phyloP scores from a whole-genome alignment of 1,140 invertebrate genomes.

The Tetragonula clypearis region DNA sequence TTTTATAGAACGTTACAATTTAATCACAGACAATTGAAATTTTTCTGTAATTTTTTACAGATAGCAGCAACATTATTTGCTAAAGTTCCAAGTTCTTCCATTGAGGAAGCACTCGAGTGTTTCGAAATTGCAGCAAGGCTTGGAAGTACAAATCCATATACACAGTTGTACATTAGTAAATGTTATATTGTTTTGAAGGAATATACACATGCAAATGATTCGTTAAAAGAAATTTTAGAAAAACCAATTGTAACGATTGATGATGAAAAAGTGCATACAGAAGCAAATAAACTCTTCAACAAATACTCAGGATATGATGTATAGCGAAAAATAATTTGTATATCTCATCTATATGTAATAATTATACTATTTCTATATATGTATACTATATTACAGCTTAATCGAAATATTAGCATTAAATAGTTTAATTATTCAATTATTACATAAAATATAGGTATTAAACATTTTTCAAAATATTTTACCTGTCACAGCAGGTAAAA shows the following conservation, averaged over 20 bases:
- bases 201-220: constrained; percentile 83
- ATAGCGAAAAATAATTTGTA: constrained; percentile 53
- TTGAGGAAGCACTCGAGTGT: constrained; percentile 86
- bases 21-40: neutral
- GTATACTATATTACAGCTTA: constrained; percentile 11
- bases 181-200: constrained; percentile 84
- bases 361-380: neutral
- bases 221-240: constrained; percentile 82
- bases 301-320: constrained; percentile 72
- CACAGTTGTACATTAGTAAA: constrained; percentile 87
- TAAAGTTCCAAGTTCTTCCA: constrained; percentile 85
- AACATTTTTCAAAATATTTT: constrained; percentile 4
- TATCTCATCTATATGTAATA: constrained; percentile 21
- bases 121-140: constrained; percentile 86
- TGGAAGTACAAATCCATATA: constrained; percentile 86
- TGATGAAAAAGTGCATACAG: constrained; percentile 76
- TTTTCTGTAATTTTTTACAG: constrained; percentile 50
- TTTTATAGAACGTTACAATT: neutral
- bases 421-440: constrained; percentile 29
- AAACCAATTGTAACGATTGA: constrained; percentile 77
- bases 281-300: constrained; percentile 69
- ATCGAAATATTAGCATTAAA: neutral
- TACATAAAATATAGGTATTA: constrained; percentile 39
- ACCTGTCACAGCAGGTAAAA: neutral
- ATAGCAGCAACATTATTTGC: constrained; percentile 86